phyloP scores from a whole-genome alignment of 2,888 invertebrate species.

The Agonum fuliginosum region DNA sequence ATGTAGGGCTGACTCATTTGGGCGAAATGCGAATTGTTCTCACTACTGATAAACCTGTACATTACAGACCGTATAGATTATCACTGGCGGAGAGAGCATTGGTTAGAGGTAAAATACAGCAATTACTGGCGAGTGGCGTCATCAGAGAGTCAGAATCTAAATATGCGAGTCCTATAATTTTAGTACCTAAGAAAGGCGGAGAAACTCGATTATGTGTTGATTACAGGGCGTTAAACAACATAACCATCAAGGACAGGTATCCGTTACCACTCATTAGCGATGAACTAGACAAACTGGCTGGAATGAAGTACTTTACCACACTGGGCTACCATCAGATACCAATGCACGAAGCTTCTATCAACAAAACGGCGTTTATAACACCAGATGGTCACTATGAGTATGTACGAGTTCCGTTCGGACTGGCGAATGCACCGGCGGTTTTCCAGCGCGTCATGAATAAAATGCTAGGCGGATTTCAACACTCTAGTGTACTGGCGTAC shows the following conservation, averaged over 20 bases:
- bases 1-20: conserved; percentile 49
- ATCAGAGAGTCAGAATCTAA: background rate
- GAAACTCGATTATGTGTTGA: conserved; percentile 64
- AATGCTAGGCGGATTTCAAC: conserved; percentile 2
- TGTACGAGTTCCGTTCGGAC: conserved; percentile 66
- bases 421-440: conserved; percentile 66
- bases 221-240: conserved; percentile 65
- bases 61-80: conserved; percentile 63
- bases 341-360: conserved; percentile 63
- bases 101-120: background rate
- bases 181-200: conserved; percentile 63
- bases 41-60: background rate
- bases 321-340: conserved; percentile 66
- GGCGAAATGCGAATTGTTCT: conserved; percentile 40
- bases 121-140: conserved; percentile 9
- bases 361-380: conserved; percentile 66
- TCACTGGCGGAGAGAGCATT: conserved; percentile 17
- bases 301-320: conserved; percentile 64
- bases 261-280: conserved; percentile 66
- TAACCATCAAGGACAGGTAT: conserved; percentile 65
- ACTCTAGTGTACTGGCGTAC: conserved; percentile 45
- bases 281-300: conserved; percentile 63
- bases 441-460: conserved; percentile 66
- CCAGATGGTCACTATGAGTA: conserved; percentile 68
- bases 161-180: background rate